Base-by-base conservation (phyloP, 2,888 invertebrate species). In the Tubulanus polymorphus region DNA sequence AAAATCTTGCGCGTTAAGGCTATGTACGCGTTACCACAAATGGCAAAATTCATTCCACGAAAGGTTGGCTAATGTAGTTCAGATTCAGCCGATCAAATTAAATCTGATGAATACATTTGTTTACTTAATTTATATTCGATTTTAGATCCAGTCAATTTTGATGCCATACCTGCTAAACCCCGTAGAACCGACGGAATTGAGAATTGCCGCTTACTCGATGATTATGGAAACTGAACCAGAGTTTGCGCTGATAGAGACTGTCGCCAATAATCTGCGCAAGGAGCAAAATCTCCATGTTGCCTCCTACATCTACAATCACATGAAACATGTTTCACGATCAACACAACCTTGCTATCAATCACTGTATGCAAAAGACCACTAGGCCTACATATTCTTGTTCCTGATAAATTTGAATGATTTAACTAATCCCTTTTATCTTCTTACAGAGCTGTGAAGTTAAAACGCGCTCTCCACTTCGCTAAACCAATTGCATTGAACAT, bases 131-230 rank as follows among this genome's bases (percentile, higher is more conserved):
- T n/a, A n/a, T n/a, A n/a, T n/a, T n/a, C n/a, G n/a, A n/a, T n/a
- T n/a, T n/a, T n/a, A n/a, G n/a, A n/a, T n/a, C n/a, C n/a, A n/a
- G n/a, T 65, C 54, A 65, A 50, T 74, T 18, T 48, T 71, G 46
- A 56, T 75, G 50, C 75, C 78, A 27, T 58, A 75, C 27, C 73
- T 63, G 59, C 65, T 72, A 58, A 73, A 79, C 66, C 59, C 56
- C 5, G 61, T 62, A 25, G 76, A 78, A 41, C 53, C 61, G 20
- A 67, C 70, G 28, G 66, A 71, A 18, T 45, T 80, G 29, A 67
- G 80, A 26, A 68, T 79, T 51, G 71, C 75, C 10, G 74, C 80
- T 18, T 69, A 76, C 56, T 60, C 69, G 29, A 64, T 72, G 51
- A 56, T 76, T 12, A 51, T 75, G 52, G 56, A 60, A 41, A 57